Conservation (phyloP, 2,888 invertebrate genomes). For the Baronia brevicornis region DNA sequence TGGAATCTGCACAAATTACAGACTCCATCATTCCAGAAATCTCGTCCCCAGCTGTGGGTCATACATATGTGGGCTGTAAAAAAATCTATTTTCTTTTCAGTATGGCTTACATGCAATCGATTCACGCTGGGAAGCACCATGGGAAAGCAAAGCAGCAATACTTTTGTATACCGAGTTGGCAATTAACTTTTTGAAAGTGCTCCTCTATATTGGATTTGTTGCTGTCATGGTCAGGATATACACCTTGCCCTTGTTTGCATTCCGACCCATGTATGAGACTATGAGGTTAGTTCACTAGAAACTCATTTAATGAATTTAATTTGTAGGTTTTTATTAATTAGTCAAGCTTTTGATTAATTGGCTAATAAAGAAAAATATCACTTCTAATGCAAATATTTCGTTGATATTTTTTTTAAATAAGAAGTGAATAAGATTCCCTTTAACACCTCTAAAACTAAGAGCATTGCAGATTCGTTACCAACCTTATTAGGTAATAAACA, state of each 20-base stretch:
- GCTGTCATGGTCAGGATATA: constrained; percentile 97
- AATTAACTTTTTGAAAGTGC: constrained; percentile 89
- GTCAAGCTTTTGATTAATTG: no score
- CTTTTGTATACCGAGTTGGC: constrained; percentile 96
- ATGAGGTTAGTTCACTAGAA: constrained; percentile 89
- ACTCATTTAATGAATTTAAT: constrained; percentile 11
- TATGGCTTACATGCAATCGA: constrained; percentile 86
- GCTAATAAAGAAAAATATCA: no score
- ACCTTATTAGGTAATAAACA: no score
- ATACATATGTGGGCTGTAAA: constrained; percentile 16
- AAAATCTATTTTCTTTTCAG: constrained; percentile 32
- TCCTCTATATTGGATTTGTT: constrained; percentile 94
- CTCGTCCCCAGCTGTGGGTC: no score
- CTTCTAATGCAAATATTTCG: no score
- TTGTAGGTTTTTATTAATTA: no score
- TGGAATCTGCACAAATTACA: no score
- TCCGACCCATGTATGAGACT: constrained; percentile 99
- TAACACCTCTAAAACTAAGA: no score
- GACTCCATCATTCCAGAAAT: no score
- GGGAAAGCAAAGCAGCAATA: constrained; percentile 99
- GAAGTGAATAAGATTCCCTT: no score
- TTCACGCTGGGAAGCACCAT: constrained; percentile 94
- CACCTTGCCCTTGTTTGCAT: constrained; percentile 97
- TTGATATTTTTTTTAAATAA: no score
- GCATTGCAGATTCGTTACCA: no score